Evolutionary conservation across 2,797 vertebrate species (phyloP).

Genomic region (Acridotheres tristis): DNA sequence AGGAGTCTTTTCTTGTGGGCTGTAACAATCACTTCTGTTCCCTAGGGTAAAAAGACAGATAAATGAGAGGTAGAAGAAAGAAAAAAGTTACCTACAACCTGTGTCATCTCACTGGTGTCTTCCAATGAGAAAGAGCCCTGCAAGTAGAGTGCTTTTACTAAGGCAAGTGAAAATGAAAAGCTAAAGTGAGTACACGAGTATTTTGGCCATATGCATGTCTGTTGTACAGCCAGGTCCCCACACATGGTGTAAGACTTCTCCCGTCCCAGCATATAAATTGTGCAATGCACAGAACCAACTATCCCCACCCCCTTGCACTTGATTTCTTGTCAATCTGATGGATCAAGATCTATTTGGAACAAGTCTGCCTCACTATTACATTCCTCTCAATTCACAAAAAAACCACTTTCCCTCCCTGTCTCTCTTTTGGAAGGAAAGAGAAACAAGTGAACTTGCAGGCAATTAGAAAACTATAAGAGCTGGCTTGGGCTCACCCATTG

Average conservation of each 20-base stretch:
- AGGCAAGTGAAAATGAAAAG: not conserved
- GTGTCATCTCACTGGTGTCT: not conserved
- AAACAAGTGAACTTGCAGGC: not conserved
- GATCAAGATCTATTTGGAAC: not conserved
- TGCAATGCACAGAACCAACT: not conserved
- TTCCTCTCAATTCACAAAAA: not conserved
- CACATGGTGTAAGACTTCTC: not conserved
- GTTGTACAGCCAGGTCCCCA: not conserved
- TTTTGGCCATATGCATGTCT: not conserved
- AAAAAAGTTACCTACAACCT: not conserved
- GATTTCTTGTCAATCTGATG: not conserved
- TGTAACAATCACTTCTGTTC: not conserved
- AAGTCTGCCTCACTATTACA: not conserved
- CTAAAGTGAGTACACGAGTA: not conserved
- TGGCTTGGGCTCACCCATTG: not conserved
- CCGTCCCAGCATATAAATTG: not conserved
- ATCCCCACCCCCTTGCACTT: rapidly evolving
- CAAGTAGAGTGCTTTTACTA: not conserved
- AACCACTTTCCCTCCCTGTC: not conserved
- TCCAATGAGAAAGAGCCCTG: not conserved
- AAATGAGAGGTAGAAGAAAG: not conserved
- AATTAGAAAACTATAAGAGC: not conserved
- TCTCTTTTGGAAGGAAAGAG: not conserved
- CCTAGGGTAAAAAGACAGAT: not conserved
- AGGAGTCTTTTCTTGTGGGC: not conserved